Evolutionary conservation across 2,797 vertebrate species (phyloP), one percentile per base, ranked within the genome.

Genomic region (Esox lucius): DNA sequence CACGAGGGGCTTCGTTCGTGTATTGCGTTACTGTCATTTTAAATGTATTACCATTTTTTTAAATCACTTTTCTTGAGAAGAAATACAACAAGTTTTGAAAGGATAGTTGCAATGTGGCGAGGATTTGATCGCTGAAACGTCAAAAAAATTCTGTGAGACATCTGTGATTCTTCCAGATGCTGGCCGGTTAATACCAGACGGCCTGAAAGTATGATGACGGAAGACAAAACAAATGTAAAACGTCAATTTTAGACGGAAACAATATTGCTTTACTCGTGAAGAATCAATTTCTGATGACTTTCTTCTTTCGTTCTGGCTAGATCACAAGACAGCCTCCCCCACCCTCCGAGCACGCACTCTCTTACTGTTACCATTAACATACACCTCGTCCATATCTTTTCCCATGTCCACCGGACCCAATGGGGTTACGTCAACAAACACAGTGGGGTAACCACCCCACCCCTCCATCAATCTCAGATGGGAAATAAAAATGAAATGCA

Each of bases 401-500:
- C 78, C 80, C 78, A 79, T 83, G 87, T 90, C 87, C 85, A 82
- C 75, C 81, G 77, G 76, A 84, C 70, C 79, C 83, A 77, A 80
- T 86, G 88, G 85, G 90, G 90, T 91, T 90, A 90, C 88, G 90
- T 89, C 84, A 88, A 86, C 87, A 90, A 89, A 86, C 84, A 82
- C 86, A 81, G 85, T 22, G 73, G 87, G 85, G 80, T 82, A 85
- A 77, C 81, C 81, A 71, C 74, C 80, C 28, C 33, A 11, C 79
- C 71, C 76, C 78, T 79, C 78, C 88, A 89, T 91, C 89, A 87
- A 88, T 89, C 86, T 90, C 85, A 84, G 89, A 88, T 81, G 89
- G 91, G 87, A 85, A 90, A 90, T 88, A 91, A 91, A 91, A 90
- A 92, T 89, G 87, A 92, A 91, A 92, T 89, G 87, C 87, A 88